A percentile compares a stretch with the other conserved stretches of the same genome.
These are phyloP conservation scores for Patella caerulea DNA, from an alignment of 2,888 invertebrate genomes.

Conservation along the genomic window DNA sequence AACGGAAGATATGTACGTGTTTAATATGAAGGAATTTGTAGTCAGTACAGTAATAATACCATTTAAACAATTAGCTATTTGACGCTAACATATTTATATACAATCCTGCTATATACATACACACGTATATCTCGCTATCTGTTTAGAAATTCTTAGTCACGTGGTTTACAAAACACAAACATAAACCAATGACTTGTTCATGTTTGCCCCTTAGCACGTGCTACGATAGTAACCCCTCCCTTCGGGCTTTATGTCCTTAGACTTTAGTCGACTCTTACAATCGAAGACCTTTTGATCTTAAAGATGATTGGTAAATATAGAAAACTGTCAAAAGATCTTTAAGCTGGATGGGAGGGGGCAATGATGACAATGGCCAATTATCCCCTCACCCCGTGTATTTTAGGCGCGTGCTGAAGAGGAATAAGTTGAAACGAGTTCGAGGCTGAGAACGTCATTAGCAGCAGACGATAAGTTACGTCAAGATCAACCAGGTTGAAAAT, in stretches of 20 bases:
- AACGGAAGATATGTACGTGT: too few relatives aligned
- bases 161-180: not conserved
- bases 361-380: constrained; percentile 38
- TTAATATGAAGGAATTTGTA: too few relatives aligned
- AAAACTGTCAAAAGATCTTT: constrained; percentile 1
- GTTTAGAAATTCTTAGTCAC: not conserved
- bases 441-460: constrained; percentile 9
- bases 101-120: too few relatives aligned
- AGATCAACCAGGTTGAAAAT: constrained; percentile 9
- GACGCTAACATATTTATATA: too few relatives aligned
- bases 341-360: constrained; percentile 31
- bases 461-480: constrained; percentile 13
- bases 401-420: constrained; percentile 22
- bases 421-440: constrained; percentile 4
- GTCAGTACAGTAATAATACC: too few relatives aligned
- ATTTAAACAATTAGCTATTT: too few relatives aligned
- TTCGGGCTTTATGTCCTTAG: not conserved
- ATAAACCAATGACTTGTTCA: constrained; percentile 6
- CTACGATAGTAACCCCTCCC: not conserved
- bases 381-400: constrained; percentile 27
- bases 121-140: too few relatives aligned
- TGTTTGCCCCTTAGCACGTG: not conserved
- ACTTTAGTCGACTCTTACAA: not conserved
- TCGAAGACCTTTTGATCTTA: not conserved
- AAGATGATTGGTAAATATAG: constrained; percentile 7